Evolutionary conservation across 2,113 vertebrate genomes (phyloP), one percentile per base, ranked within the genome.

Genomic region (Mionectes macconnelli): DNA sequence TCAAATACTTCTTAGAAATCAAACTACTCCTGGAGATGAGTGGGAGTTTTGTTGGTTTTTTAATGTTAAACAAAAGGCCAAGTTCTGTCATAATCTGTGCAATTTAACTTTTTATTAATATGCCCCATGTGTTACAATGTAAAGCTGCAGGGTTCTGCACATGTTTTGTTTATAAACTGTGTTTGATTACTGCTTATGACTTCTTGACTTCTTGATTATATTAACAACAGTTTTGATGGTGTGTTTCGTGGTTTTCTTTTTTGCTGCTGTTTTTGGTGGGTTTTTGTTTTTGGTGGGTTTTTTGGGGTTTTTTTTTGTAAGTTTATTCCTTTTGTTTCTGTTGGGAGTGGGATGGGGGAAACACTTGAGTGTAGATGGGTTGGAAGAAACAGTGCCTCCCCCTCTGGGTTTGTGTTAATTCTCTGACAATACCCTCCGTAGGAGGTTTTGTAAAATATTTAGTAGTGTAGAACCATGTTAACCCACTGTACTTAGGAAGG

Each of bases 121-220:
- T 12, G 28, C 22, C 31, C 28, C 25, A 23, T 70, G 42, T 90
- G 44, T 59, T 93, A 9, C 4, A 64, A 59, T 2, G 2, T 53
- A 45, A 67, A 87, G 56, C 57, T 84, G 59, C 50, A 47, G 87
- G 55, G 50, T 57, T 89, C 81, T 92, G 35, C 74, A 53, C 37
- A 22, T 22, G 30, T 39, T 79, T 90, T 94, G 42, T 90, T 87
- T 85, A 31, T 75, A 92, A 78, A 13, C n/a, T 90, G 37, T 49
- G 31, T 35, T 87, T 90, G 56, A 57, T 91, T 82, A 84, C 37
- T 87, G 37, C 50, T 37, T 62, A n/a, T 24, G 55, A 33, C 44
- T 84, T 75, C 40, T 37, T 60, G 47, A 39, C 44, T 62, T 53
- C 39, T 45, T 52, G 31, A 60, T 83, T 83, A 22, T 49, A 12